Evolutionary conservation across 2,113 vertebrate species (phyloP).

Genomic region (Hippoglossus stenolepis): DNA sequence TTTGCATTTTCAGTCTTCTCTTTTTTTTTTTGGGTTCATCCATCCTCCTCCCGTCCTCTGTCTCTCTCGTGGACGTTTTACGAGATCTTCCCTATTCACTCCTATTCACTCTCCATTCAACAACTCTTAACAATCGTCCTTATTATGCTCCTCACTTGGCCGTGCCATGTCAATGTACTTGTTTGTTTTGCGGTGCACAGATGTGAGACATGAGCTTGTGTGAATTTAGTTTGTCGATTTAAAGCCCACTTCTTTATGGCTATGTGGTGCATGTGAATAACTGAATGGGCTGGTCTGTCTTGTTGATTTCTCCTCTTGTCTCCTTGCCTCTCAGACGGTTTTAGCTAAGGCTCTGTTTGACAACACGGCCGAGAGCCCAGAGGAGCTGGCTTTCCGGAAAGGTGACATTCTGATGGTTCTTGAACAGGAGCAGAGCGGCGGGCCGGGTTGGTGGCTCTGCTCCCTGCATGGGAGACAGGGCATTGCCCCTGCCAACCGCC

Average conservation of each 20-base stretch:
- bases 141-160: slow-evolving; percentile 42
- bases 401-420: slow-evolving; percentile 93
- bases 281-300: slow-evolving; percentile 5
- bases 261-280: slow-evolving; percentile 8
- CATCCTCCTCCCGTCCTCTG: not conserved
- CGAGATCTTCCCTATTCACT: slow-evolving; percentile 48
- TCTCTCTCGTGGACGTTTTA: slow-evolving; percentile 3
- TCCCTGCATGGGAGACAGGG: slow-evolving; percentile 91
- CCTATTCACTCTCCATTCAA: slow-evolving; percentile 55
- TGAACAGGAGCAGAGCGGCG: slow-evolving; percentile 82
- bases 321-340: slow-evolving; percentile 81
- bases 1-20: slow-evolving; percentile 3
- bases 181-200: slow-evolving; percentile 48
- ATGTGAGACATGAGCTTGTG: slow-evolving; percentile 26
- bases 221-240: slow-evolving; percentile 27
- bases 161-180: slow-evolving; percentile 56
- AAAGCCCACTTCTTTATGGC: slow-evolving; percentile 20
- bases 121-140: slow-evolving; percentile 52
- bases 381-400: slow-evolving; percentile 92
- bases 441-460: slow-evolving; percentile 90
- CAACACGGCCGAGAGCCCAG: slow-evolving; percentile 90
- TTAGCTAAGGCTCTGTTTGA: slow-evolving; percentile 92
- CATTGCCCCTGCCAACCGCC: slow-evolving; percentile 91
- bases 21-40: not conserved
- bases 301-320: slow-evolving; percentile 5